These are phyloP conservation scores for Lateolabrax maculatus DNA, from an alignment of 2,797 vertebrate genomes.

Conservation along the genomic window DNA sequence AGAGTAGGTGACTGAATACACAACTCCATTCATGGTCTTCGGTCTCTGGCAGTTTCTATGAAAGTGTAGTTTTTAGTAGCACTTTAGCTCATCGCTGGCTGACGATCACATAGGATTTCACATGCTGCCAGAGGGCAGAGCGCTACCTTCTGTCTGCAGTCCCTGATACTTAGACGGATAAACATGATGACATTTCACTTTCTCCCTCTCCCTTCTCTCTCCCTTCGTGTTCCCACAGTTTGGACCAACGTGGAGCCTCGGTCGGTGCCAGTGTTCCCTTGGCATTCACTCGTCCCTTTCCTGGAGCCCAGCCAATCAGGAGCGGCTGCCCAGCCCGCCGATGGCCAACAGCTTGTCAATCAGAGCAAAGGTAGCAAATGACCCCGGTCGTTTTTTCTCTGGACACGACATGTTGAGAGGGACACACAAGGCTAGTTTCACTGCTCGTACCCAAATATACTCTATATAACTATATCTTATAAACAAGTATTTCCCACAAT, in stretches of 20 bases:
- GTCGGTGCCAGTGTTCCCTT: slow-evolving; percentile 95
- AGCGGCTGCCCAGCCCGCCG: slow-evolving; percentile 88
- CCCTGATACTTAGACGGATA: slow-evolving; percentile 39
- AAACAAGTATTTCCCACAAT: slow-evolving; percentile 30
- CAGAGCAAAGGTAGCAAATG: slow-evolving; percentile 90
- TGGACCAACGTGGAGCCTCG: slow-evolving; percentile 98
- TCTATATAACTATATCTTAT: slow-evolving; percentile 3
- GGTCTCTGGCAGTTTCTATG: slow-evolving; percentile 27
- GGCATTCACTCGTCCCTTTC: slow-evolving; percentile 96
- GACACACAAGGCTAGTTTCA: background rate
- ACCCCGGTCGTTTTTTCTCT: slow-evolving; percentile 23
- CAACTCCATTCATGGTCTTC: slow-evolving; percentile 57
- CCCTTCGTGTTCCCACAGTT: slow-evolving; percentile 82
- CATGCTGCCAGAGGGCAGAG: slow-evolving; percentile 56
- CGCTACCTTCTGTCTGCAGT: slow-evolving; percentile 49
- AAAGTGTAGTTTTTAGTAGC: slow-evolving; percentile 60
- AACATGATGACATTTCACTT: slow-evolving; percentile 67
- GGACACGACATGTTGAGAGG: slow-evolving; percentile 9
- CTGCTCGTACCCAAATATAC: background rate
- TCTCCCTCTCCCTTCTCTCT: slow-evolving; percentile 26
- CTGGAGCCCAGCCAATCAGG: slow-evolving; percentile 94
- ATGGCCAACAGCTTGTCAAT: slow-evolving; percentile 91
- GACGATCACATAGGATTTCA: slow-evolving; percentile 40
- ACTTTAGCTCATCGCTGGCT: slow-evolving; percentile 35
- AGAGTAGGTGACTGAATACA: slow-evolving; percentile 48